A percentile compares a stretch with the other conserved stretches of the same genome.
Evolutionary conservation across 2,888 invertebrate genomes (phyloP).

Genomic region (Macaria notata): DNA sequence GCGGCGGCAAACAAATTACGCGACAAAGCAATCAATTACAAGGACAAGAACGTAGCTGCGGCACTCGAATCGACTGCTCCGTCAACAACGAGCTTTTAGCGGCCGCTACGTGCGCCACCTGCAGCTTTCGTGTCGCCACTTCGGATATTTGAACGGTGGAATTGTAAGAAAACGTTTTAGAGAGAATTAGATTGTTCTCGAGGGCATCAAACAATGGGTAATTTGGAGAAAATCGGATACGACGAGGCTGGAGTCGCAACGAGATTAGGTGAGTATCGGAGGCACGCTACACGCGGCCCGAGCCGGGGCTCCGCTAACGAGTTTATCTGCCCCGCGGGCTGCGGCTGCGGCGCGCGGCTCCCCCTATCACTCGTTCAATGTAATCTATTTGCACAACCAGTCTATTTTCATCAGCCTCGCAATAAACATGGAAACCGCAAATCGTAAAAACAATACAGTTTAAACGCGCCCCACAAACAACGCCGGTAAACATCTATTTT

Average conservation of each 20-base stretch:
- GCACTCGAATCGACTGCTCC: slow-evolving; percentile 76
- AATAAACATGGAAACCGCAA: slow-evolving; percentile 2
- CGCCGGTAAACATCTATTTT: too few relatives aligned
- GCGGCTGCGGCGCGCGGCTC: slow-evolving; percentile 64
- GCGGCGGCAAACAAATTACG: slow-evolving; percentile 79
- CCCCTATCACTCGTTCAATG: slow-evolving; percentile 64
- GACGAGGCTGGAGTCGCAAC: slow-evolving; percentile 71
- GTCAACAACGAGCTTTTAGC: slow-evolving; percentile 81
- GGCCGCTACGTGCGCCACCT: slow-evolving; percentile 66
- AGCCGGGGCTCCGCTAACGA: slow-evolving; percentile 74
- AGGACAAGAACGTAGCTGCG: slow-evolving; percentile 69
- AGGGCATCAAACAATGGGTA: slow-evolving; percentile 68
- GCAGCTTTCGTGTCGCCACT: slow-evolving; percentile 51
- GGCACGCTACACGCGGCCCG: slow-evolving; percentile 37
- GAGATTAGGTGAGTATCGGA: slow-evolving; percentile 72
- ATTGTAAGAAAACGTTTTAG: slow-evolving; percentile 62
- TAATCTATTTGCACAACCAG: slow-evolving; percentile 54
- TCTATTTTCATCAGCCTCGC: slow-evolving; percentile 16
- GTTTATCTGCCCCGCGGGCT: slow-evolving; percentile 81
- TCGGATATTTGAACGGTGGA: slow-evolving; percentile 54
- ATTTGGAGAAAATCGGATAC: slow-evolving; percentile 71
- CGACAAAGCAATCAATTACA: slow-evolving; percentile 82
- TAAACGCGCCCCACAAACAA: too few relatives aligned
- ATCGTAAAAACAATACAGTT: too few relatives aligned
- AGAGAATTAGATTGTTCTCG: slow-evolving; percentile 68